Conservation (phyloP, 2,113 vertebrate genomes). For the Daubentonia madagascariensis region DNA sequence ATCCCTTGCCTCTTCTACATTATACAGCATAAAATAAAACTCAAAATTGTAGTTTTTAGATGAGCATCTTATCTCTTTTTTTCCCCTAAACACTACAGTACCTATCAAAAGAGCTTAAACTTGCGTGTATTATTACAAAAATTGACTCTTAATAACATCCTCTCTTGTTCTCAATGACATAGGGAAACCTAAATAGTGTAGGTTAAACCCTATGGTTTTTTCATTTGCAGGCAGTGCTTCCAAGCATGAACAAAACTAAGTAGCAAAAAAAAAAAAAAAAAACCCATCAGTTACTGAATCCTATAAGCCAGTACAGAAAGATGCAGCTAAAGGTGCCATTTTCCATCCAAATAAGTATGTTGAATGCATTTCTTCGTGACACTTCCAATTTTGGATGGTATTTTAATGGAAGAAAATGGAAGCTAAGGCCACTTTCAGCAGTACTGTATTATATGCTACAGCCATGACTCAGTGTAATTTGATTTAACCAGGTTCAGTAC, state of each 20-base stretch:
- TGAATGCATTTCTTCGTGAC: conserved; percentile 47
- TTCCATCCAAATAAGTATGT: conserved; percentile 53
- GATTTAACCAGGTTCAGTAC: conserved; percentile 14
- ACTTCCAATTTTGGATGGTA: background rate
- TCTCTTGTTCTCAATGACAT: conserved; percentile 33
- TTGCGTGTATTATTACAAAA: conserved; percentile 32
- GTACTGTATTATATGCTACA: background rate
- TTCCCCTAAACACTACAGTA: background rate
- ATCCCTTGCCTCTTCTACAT: background rate
- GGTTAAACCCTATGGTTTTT: background rate
- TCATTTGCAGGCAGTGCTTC: conserved; percentile 14
- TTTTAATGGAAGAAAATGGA: conserved; percentile 61
- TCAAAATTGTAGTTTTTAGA: background rate
- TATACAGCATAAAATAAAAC: conserved; percentile 37
- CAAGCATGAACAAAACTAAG: conserved; percentile 32
- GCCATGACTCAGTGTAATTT: conserved; percentile 31
- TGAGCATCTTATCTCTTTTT: background rate
- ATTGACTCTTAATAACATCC: background rate
- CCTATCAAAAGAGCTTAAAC: conserved; percentile 38
- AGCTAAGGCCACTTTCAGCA: conserved; percentile 7
- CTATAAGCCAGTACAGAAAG: background rate
- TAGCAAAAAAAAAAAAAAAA: background rate
- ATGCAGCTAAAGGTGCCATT: conserved; percentile 28
- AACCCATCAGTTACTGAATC: background rate
- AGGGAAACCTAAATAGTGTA: background rate